Base-by-base conservation (phyloP, 2,113 vertebrate genomes). In the Coptodon bakossiorum region DNA sequence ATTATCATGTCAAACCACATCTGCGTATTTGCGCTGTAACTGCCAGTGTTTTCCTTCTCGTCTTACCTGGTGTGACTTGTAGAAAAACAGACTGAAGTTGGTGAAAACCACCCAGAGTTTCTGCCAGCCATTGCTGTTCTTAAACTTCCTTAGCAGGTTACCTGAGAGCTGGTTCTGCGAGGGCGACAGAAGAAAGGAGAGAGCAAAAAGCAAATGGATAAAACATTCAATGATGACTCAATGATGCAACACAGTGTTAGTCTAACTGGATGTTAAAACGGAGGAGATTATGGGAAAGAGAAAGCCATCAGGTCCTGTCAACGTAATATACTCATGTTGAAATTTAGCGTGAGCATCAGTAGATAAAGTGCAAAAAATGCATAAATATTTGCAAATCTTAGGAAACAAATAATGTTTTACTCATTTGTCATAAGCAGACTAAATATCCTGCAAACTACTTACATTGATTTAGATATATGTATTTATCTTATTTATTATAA, bases 21-120 rank as follows among this genome's bases (percentile, higher is more conserved):
- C 66, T 71, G 66, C 2, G 8, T 16, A 48, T 76, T 48, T 48
- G 27, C 3, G 9, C 14, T 76, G 13, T 24, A 48, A 27, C 40
- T 76, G 10, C 11, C 10, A 79, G 29, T 52, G 7, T 50, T 79
- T 80, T 45, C 34, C 1, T 71, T 17, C 45, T n/a, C 1, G 2
- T 43, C 53, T 45, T 2, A 91, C 90, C 98, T 99, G 98, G 90
- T 99, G 97, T 1, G 98, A 98, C 94, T 99, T 99, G 94, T 99
- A 99, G 97, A 99, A 99, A 96, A 99, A 99, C 85, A 99, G 97
- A 86, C 98, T 99, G 97, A 99, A 99, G 96, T 98, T 99, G 52
- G 98, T 99, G 96, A 99, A 99, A 68, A 99, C 98, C 87, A 99
- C 99, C 99, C 99, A 99, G 80, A 99, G 98, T 93, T 99, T 99